Evolutionary conservation across 2,113 vertebrate genomes (phyloP).

Genomic region (Platysteira castanea): DNA sequence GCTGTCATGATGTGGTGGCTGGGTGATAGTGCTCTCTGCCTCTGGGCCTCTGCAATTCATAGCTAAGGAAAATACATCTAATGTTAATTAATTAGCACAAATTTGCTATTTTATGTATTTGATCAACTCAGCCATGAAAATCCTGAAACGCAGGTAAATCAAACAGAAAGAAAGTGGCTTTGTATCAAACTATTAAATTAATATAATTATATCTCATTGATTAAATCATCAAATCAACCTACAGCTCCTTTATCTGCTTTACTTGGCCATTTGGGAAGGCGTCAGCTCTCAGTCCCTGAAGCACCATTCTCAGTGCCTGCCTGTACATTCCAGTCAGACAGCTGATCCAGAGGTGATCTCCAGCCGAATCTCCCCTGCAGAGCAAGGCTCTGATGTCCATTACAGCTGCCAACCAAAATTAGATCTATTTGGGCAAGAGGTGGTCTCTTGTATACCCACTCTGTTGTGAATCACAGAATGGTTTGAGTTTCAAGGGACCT

Average conservation of each 20-base stretch:
- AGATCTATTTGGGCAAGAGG: background rate
- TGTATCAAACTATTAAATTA: conserved; percentile 44
- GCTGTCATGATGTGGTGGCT: background rate
- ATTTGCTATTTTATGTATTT: conserved; percentile 10
- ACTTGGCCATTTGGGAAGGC: background rate
- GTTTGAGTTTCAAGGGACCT: background rate
- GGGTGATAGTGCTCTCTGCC: background rate
- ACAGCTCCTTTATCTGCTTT: conserved; percentile 12
- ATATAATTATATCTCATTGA: conserved; percentile 55
- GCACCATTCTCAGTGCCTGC: background rate
- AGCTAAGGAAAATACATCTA: background rate
- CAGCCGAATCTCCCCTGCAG: background rate
- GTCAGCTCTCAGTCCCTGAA: background rate
- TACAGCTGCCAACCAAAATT: conserved; percentile 18
- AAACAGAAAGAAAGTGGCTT: conserved; percentile 52
- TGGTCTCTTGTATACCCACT: background rate
- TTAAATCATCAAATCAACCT: conserved; percentile 55
- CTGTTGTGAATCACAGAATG: background rate
- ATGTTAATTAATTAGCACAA: conserved; percentile 27
- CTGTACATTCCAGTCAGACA: conserved; percentile 1
- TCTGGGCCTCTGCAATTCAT: background rate
- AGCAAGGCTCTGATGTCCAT: background rate
- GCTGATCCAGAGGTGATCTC: background rate
- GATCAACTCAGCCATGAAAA: conserved; percentile 29
- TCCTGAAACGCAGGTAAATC: conserved; percentile 40